Evolutionary conservation across 1,140 invertebrate species (phyloP).

Genomic region (Halictus rubicundus): DNA sequence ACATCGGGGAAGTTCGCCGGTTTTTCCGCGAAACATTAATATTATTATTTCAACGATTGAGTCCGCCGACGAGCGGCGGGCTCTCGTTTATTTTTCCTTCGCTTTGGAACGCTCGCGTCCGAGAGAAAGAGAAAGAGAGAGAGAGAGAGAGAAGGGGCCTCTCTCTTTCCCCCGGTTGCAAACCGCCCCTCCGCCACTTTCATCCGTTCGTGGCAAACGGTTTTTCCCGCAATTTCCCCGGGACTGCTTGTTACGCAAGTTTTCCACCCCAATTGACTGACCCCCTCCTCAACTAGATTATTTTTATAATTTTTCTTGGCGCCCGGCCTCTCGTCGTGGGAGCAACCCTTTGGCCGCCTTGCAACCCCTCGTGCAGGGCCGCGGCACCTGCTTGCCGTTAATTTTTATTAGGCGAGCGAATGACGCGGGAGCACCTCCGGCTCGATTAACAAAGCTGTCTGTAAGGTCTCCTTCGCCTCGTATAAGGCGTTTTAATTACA

Average conservation of each 20-base stretch:
- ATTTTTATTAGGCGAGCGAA: conserved; percentile 70
- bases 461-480: conserved; percentile 63
- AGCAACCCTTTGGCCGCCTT: conserved; percentile 66
- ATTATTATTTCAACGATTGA: conserved; percentile 66
- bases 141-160: too few species aligned
- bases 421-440: conserved; percentile 66
- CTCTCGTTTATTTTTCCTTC: conserved; percentile 67
- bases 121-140: conserved; percentile 31
- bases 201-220: conserved; percentile 66
- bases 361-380: conserved; percentile 54
- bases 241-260: conserved; percentile 71
- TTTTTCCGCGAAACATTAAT: conserved; percentile 54
- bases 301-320: conserved; percentile 73
- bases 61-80: conserved; percentile 13
- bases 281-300: conserved; percentile 67
- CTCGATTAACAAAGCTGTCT: conserved; percentile 68
- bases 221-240: conserved; percentile 69
- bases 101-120: conserved; percentile 45
- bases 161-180: conserved; percentile 6
- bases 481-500: conserved; percentile 69
- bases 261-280: conserved; percentile 72
- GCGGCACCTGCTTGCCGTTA: conserved; percentile 65
- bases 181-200: conserved; percentile 50
- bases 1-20: conserved; percentile 9
- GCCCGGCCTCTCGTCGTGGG: conserved; percentile 51